Conservation (phyloP, 1,140 invertebrate species). For the Phenacoccus solenopsis region DNA sequence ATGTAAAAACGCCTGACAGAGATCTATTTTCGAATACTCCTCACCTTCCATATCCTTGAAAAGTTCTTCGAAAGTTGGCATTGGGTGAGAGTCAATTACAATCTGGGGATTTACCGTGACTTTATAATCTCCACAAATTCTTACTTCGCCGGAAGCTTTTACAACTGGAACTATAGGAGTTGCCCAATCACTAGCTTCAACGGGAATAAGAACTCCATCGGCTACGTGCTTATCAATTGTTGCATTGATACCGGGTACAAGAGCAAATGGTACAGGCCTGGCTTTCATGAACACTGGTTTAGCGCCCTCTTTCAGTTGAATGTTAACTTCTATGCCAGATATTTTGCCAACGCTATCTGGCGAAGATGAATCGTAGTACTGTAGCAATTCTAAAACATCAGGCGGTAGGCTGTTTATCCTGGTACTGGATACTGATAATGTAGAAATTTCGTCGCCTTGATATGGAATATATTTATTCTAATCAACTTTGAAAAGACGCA, state of each 20-base stretch:
- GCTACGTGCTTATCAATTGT: slow-evolving; percentile 24
- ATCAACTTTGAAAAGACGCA: too few species aligned
- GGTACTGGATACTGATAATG: too few species aligned
- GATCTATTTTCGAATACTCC: slow-evolving; percentile 28
- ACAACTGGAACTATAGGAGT: slow-evolving; percentile 38
- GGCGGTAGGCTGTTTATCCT: too few species aligned
- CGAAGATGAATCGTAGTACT: too few species aligned
- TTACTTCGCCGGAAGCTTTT: slow-evolving; percentile 34
- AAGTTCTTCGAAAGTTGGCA: slow-evolving; percentile 23
- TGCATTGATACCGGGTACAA: slow-evolving; percentile 24
- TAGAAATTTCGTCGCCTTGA: too few species aligned
- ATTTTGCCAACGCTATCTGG: too few species aligned
- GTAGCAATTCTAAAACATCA: too few species aligned
- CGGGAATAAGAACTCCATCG: slow-evolving; percentile 22
- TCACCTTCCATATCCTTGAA: slow-evolving; percentile 24
- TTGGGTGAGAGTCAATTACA: slow-evolving; percentile 20
- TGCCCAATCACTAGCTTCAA: slow-evolving; percentile 37
- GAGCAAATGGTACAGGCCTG: slow-evolving; percentile 20
- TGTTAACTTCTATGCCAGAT: too few species aligned
- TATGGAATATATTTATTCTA: too few species aligned
- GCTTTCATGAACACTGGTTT: too few species aligned
- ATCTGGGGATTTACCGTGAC: slow-evolving; percentile 32
- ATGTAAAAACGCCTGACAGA: slow-evolving; percentile 29
- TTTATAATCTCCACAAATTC: slow-evolving; percentile 40
- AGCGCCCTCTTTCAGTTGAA: too few species aligned